Base-by-base conservation (phyloP, 2,113 vertebrate species). In the Thamnophis sirtalis region DNA sequence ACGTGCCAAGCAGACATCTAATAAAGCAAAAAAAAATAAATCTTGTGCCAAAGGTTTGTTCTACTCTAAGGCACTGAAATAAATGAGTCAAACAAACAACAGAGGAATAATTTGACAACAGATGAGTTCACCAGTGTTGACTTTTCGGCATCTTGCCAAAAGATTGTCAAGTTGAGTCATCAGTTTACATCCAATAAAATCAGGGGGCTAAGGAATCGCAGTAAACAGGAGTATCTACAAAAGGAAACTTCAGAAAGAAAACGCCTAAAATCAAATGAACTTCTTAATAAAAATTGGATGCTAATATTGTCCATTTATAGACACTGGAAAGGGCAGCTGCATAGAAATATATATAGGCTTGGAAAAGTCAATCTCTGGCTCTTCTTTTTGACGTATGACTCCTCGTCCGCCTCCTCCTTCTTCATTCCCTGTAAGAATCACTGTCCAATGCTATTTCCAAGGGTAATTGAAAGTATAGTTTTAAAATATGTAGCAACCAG, bases 71-170 rank as follows among this genome's bases (percentile, higher is more conserved):
- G 73, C 87, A 91, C 80, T 87, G 90, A 93, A 91, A 94, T 26
- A 95, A 95, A 95, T 92, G 95, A 94, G 95, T 93, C 88, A 95
- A 92, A 87, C 80, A 94, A 93, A 26, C 91, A 92, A 93, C 51
- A 88, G 93, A 93, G 9, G 86, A 3, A 68, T 22, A 73, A 49
- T 68, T 50, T 73, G 60, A 87, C 51, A 89, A 10, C 4, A 15
- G 68, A 91, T 91, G 94, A 95, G 19, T 58, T 11, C 90, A 55
- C 0, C 0, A 51, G 11, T 87, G 94, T 93, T 88, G 93, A 95
- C 95, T 87, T 92, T 93, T 89, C 88, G 56, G 7, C 87, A 89
- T 84, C 89, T 26, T 60, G 26, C 95, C 53, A 93, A 80, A 93
- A 9, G 38, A 28, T 38, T 91, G 92, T 92, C 92, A 60, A 50